Conservation (phyloP, 2,888 invertebrate genomes). For the Troides oblongomaculatus region DNA sequence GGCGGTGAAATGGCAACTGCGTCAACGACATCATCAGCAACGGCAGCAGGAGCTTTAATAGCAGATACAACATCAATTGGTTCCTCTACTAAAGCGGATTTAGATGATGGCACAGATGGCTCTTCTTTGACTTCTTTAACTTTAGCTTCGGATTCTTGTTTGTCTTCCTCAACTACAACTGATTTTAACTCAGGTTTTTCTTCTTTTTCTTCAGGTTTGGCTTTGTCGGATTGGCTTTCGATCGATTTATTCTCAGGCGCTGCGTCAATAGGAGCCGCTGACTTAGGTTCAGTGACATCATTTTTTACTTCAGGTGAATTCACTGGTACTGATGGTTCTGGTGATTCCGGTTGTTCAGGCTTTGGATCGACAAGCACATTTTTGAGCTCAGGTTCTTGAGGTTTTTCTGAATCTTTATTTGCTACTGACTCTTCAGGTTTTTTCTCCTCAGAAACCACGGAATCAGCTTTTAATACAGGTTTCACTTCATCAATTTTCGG, state of each 20-base stretch:
- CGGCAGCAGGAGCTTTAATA: conserved; percentile 52
- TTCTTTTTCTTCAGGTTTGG: conserved; percentile 47
- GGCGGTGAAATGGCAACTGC: conserved; percentile 51
- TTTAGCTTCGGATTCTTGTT: conserved; percentile 45
- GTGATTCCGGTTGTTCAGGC: conserved; percentile 33
- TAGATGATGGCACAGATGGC: conserved; percentile 39
- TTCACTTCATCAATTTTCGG: conserved; percentile 43
- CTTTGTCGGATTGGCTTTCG: conserved; percentile 35
- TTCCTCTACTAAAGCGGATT: conserved; percentile 49
- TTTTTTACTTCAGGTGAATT: conserved; percentile 40
- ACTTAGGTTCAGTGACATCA: conserved; percentile 47
- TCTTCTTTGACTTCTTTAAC: conserved; percentile 54
- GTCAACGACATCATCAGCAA: conserved; percentile 62
- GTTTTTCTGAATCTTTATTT: conserved; percentile 40
- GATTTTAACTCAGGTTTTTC: conserved; percentile 40
- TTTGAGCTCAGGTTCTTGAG: conserved; percentile 39
- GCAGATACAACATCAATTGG: conserved; percentile 58
- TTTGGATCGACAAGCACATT: conserved; percentile 33
- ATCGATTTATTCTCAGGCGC: conserved; percentile 39
- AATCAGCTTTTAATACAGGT: conserved; percentile 43
- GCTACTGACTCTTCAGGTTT: conserved; percentile 42
- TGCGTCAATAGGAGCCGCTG: conserved; percentile 36
- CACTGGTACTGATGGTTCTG: conserved; percentile 45
- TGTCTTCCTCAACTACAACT: conserved; percentile 42
- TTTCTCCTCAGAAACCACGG: conserved; percentile 39